Evolutionary conservation across 2,113 vertebrate genomes (phyloP), one percentile per base, ranked within the genome.

Genomic region (Parus major): DNA sequence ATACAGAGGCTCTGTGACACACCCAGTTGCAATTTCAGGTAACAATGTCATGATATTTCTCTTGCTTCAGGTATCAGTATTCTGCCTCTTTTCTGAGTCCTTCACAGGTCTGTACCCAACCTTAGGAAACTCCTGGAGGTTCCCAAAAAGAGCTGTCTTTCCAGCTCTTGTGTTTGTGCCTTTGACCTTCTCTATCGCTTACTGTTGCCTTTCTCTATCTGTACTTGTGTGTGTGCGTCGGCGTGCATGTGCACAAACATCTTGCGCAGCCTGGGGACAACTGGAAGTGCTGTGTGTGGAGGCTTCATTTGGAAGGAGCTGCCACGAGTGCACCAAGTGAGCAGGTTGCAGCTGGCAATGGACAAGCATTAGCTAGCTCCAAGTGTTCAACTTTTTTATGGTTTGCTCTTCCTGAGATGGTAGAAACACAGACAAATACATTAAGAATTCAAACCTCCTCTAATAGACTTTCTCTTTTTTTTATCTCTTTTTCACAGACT

Each of bases 201-300:
- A 16, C 41, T 52, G 41, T 31, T 80, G 18, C 29, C 27, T 55
- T 64, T 80, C 29, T 60, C 35, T 15, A 2, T 69, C 61, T 35
- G 21, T 65, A 3, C 71, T 22, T 53, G 33, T 20, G 7, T 53
- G 41, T n/a, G 22, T 36, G 13, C 5, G 3, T 33, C 10, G 35
- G 11, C 8, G 3, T 31, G 36, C 33, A 28, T 0, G 0, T 6
- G 20, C 33, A 60, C 28, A 59, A 33, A 55, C 33, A 33, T 19
- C 21, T 47, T 23, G 5, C 11, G 1, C 29, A 16, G 4, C 28
- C 33, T 46, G 23, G 17, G 42, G 12, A 50, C 29, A 25, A 12
- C 42, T 36, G 63, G 19, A 15, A 20, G 35, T 5, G 36, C 50
- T 61, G 47, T 15, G 29, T 12, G 4, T 5, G 23, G 25, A 79